phyloP scores from a whole-genome alignment of 2,797 vertebrate genomes.

The Oreortyx pictus region DNA sequence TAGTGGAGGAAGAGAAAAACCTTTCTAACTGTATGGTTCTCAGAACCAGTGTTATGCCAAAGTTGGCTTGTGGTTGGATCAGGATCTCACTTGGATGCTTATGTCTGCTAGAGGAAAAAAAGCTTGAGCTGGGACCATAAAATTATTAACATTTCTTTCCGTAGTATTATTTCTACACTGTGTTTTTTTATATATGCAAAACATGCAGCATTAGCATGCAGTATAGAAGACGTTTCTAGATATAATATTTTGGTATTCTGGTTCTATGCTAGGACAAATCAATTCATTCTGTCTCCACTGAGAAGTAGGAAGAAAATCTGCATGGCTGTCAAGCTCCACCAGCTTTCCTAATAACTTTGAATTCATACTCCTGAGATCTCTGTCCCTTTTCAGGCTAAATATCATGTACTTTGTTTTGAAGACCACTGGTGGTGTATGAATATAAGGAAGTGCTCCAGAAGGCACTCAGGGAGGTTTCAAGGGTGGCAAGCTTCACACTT shows the following conservation, averaged over 20 bases:
- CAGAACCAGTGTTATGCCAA: neutral
- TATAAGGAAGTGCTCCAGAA: neutral
- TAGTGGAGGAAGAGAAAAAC: constrained; percentile 10
- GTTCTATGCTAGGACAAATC: neutral
- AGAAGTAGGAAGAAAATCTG: neutral
- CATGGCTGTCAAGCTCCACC: neutral
- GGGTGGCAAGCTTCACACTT: neutral
- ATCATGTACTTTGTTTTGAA: neutral
- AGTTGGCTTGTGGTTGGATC: constrained; percentile 37
- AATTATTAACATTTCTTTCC: neutral
- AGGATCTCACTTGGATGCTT: neutral
- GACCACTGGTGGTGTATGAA: fast-evolving
- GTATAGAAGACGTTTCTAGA: neutral
- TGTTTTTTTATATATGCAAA: neutral
- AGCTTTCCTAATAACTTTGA: neutral
- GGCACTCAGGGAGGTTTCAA: neutral
- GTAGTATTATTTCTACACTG: neutral
- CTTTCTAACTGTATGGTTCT: constrained; percentile 25
- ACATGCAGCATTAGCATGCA: neutral
- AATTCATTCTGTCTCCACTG: neutral
- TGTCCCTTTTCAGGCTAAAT: neutral
- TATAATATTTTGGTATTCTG: neutral
- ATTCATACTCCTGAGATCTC: neutral
- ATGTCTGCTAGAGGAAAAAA: neutral
- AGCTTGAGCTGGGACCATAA: neutral